Percentiles rank a stretch among this genome's conserved stretches.
phyloP scores from a whole-genome alignment of 2,797 vertebrate genomes.

The Sebastes aleutianus region DNA sequence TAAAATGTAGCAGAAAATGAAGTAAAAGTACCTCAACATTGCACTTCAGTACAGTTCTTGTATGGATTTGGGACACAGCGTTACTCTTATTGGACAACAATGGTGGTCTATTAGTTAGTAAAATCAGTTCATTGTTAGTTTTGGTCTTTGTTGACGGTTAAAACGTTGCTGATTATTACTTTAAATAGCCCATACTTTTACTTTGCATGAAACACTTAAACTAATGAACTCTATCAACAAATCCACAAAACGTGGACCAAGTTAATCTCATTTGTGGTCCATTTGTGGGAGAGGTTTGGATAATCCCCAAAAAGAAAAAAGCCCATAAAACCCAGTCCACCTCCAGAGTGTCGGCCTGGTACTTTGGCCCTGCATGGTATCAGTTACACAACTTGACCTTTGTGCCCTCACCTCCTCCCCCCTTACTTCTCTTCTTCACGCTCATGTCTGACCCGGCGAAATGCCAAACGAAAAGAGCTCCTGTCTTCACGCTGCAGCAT shows the following conservation, averaged over 20 bases:
- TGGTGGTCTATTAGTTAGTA: rapidly evolving
- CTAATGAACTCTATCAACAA: neutral
- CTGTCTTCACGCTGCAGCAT: neutral
- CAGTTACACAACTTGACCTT: slow-evolving; percentile 53
- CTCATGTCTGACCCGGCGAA: neutral
- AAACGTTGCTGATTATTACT: neutral
- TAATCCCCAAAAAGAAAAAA: neutral
- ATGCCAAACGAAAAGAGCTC: neutral
- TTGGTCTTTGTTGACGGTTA: too few species aligned
- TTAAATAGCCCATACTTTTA: neutral
- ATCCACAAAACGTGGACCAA: neutral
- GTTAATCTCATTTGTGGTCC: neutral
- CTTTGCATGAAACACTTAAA: neutral
- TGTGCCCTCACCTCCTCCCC: neutral
- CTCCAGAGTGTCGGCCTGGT: neutral
- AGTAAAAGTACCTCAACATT: neutral
- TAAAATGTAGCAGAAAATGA: neutral
- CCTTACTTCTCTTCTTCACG: neutral
- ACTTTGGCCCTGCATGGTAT: slow-evolving; percentile 2
- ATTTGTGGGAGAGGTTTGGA: neutral
- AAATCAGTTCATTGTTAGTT: neutral
- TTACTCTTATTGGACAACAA: neutral
- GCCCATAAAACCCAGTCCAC: neutral
- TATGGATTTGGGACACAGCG: neutral
- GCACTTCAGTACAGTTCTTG: neutral